Conservation (phyloP, 1,140 invertebrate species). For the Samia ricini region DNA sequence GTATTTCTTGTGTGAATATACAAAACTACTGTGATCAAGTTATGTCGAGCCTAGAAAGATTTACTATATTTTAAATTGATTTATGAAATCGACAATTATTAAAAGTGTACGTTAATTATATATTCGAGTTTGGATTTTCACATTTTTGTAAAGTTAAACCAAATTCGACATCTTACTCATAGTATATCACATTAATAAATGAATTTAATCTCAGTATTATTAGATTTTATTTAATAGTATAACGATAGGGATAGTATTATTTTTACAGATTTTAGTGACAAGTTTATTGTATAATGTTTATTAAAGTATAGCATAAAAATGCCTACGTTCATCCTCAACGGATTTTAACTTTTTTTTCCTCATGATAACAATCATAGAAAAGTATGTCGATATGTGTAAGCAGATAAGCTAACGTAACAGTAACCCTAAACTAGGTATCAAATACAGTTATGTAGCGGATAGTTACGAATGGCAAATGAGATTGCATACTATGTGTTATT, state of each 20-base stretch:
- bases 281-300: no score
- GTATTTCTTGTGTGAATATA: background rate
- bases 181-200: no score
- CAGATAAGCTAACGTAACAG: background rate
- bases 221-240: no score
- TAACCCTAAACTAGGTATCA: background rate
- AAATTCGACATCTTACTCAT: no score
- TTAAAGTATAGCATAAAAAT: no score
- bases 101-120: no score
- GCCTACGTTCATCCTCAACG: background rate
- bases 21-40: background rate
- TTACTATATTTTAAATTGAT: background rate
- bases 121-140: no score
- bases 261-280: no score
- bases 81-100: no score
- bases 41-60: background rate
- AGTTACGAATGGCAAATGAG: conserved; percentile 21
- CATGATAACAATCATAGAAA: background rate
- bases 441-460: conserved; percentile 15
- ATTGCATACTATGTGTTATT: conserved; percentile 17
- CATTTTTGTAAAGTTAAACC: no score
- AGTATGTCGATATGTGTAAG: background rate
- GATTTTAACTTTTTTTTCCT: background rate
- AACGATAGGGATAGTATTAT: no score
- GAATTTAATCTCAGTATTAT: no score